Conservation (phyloP, 2,888 invertebrate species). For the Latrodectus hesperus region DNA sequence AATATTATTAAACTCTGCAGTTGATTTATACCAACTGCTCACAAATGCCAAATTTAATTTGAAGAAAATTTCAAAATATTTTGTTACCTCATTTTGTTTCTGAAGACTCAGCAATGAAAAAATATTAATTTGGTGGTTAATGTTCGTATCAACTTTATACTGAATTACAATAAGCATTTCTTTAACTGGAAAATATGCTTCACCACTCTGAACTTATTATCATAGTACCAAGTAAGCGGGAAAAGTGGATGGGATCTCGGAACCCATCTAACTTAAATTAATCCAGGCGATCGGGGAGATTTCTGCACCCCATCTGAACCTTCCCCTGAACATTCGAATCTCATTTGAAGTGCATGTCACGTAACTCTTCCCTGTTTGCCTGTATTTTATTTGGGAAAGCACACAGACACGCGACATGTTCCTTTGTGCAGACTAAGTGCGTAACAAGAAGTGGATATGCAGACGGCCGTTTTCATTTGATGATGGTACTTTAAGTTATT, state of each 20-base stretch:
- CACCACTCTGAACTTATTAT: no score
- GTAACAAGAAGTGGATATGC: conserved; percentile 18
- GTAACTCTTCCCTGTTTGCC: background rate
- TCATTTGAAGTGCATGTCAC: background rate
- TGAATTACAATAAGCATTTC: no score
- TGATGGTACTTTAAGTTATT: conserved; percentile 60
- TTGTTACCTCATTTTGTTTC: no score
- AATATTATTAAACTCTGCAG: no score
- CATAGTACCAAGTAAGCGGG: background rate
- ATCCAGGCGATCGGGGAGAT: conserved; percentile 60
- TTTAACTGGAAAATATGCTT: no score
- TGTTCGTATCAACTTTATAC: no score
- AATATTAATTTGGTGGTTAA: no score
- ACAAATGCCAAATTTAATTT: no score
- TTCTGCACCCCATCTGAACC: conserved; percentile 39
- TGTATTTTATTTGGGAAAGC: conserved; percentile 30
- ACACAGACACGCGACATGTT: conserved; percentile 34
- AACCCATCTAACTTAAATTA: conserved; percentile 62
- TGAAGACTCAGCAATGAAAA: no score
- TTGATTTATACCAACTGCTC: no score
- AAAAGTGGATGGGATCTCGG: conserved; percentile 3
- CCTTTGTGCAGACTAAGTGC: conserved; percentile 55
- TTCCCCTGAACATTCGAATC: conserved; percentile 1
- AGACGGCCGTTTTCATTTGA: conserved; percentile 51
- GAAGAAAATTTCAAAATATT: no score